Evolutionary conservation across 2,797 vertebrate genomes (phyloP), one percentile per base, ranked within the genome.

Genomic region (Coregonus suidteri): DNA sequence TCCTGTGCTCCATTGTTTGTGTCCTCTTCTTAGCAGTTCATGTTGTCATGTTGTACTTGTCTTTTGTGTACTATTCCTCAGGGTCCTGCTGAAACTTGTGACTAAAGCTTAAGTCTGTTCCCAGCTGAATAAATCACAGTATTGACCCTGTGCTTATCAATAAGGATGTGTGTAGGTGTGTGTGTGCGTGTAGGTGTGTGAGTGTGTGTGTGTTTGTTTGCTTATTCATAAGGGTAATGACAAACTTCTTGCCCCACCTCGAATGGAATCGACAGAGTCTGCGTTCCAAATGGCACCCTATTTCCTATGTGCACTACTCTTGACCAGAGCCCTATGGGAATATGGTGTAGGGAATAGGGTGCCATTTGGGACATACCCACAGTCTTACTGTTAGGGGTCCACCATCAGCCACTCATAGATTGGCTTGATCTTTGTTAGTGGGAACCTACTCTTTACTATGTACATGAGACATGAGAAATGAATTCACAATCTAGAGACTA

Each of bases 121-220:
- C 92, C 92, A 83, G 88, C 88, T 90, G 92, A 94, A 95, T 94
- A 94, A 95, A 95, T 95, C 94, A 93, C 91, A 87, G 89, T 92
- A 94, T 94, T 93, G 94, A 95, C 90, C 90, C 87, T 85, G 90
- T 85, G 89, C 89, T 93, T 94, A 94, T 94, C 93, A 95, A 94
- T 94, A 95, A 93, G 91, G 91, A 92, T 9, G 37, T 41, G 37
- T 7, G 37, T 41, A 41, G 37, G 37, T 0, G 37, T 41, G 37
- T 1, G 20, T 34, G 34, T 34, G 34, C 4, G 34, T 34, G 34
- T 34, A 4, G 3, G 34, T 35, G 34, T 37, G 5, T 6, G 35
- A 5, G 6, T 1, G 37, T 41, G 6, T 7, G 37, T 41, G 37
- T 41, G 37, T 41, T 0, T 41, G 41, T 41, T 9, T 41, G 41